These are phyloP conservation scores for Dendrocincla fuliginosa DNA, from an alignment of 2,797 vertebrate species.

Conservation along the genomic window DNA sequence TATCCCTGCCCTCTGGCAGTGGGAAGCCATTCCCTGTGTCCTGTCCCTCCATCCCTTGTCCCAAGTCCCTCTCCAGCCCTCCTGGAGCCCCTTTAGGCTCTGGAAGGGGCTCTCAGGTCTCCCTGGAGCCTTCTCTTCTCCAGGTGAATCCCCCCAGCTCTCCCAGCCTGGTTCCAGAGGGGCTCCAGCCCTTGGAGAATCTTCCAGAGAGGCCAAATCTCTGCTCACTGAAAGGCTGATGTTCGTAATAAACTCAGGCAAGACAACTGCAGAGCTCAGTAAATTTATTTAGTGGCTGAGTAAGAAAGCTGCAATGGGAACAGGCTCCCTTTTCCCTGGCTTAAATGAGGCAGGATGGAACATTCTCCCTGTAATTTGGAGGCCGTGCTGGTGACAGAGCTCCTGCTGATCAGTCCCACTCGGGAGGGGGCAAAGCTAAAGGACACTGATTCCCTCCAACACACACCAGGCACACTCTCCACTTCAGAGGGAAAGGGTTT, in stretches of 20 bases:
- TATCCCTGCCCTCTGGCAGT: no score
- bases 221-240: not conserved
- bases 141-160: not conserved
- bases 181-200: no score
- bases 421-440: fast-evolving
- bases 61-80: not conserved
- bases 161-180: not conserved
- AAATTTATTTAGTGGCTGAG: not conserved
- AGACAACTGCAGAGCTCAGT: not conserved
- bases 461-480: not conserved
- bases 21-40: no score
- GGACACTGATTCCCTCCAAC: not conserved
- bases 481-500: not conserved
- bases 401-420: not conserved
- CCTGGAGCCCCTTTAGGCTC: not conserved
- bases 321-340: not conserved
- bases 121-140: not conserved
- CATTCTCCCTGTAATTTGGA: not conserved
- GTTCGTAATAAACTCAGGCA: not conserved
- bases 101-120: not conserved
- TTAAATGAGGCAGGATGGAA: not conserved
- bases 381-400: not conserved
- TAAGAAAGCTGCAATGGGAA: not conserved
- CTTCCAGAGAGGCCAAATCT: no score
- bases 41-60: not conserved